Percentiles rank a stretch among this genome's conserved stretches.
These are phyloP conservation scores for Hypsibius dujardini DNA, from an alignment of 1,140 invertebrate genomes.

Conservation along the genomic window DNA sequence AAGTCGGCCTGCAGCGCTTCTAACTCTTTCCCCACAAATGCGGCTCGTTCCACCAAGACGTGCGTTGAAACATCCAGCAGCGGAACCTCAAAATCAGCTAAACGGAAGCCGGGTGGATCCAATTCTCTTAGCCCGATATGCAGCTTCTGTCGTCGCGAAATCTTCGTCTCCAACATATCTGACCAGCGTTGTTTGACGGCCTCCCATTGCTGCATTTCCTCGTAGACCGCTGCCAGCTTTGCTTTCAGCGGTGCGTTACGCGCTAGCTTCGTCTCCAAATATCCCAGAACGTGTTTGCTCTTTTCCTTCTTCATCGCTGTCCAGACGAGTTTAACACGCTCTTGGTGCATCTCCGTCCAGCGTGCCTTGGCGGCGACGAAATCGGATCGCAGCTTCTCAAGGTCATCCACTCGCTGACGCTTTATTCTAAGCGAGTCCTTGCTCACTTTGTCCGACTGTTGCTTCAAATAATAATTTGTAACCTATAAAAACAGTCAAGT, in stretches of 20 bases:
- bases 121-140: neutral
- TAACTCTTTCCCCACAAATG: neutral
- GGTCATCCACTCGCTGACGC: neutral
- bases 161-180: neutral
- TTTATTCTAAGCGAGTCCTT: neutral
- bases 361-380: neutral
- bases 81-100: neutral
- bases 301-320: neutral
- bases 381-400: neutral
- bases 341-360: neutral
- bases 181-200: neutral
- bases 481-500: neutral
- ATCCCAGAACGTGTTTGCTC: neutral
- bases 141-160: neutral
- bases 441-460: neutral
- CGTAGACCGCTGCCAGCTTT: neutral
- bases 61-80: neutral
- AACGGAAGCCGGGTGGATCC: neutral
- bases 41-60: neutral
- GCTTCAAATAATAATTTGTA: neutral
- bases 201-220: neutral
- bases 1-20: neutral
- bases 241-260: neutral
- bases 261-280: neutral
- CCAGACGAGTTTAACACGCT: neutral